Evolutionary conservation across 2,113 vertebrate genomes (phyloP), one percentile per base, ranked within the genome.

Genomic region (Columbina picui): DNA sequence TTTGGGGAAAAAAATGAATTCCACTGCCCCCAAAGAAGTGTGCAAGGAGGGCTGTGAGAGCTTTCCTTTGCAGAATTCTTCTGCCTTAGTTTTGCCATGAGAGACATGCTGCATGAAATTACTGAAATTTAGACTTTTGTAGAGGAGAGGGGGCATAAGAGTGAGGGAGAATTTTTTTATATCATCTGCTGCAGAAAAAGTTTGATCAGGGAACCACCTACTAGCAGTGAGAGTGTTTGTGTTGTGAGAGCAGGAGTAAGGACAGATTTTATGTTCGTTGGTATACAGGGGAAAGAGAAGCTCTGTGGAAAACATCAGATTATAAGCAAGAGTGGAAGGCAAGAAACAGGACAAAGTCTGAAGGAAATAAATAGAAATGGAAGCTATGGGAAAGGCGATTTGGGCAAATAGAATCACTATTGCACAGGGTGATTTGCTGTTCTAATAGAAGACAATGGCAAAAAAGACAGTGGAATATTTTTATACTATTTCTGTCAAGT

Each of bases 1-100:
- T 74, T 80, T n/a, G 1, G 61, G 90, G 84, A 60, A 91, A 91
- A 91, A 90, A 93, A 64, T 71, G 7, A 95, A 77, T 95, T 91
- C 38, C 26, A 53, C 17, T 43, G 32, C 10, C 32, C 12, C 45
- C 22, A 50, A 75, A 55, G 61, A 91, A 43, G 32, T 36, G 52
- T 52, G 43, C 9, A 71, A 52, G 39, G 16, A 68, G 1, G 4
- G 12, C 27, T 73, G 65, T 30, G 70, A 83, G 57, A 85, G 23
- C 17, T 85, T 83, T 82, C 25, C 26, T 73, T 45, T 55, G 49
- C 47, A 73, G 29, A 82, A 36, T 61, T 82, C 13, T 87, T 87
- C 69, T 75, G 22, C 32, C 34, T 88, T 1, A 0, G 0, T 89
- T 93, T 87, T 94, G 23, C 89, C 7, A 0, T 36, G 23, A 85